phyloP scores from a whole-genome alignment of 2,113 vertebrate genomes.

The Thunnus thynnus region DNA sequence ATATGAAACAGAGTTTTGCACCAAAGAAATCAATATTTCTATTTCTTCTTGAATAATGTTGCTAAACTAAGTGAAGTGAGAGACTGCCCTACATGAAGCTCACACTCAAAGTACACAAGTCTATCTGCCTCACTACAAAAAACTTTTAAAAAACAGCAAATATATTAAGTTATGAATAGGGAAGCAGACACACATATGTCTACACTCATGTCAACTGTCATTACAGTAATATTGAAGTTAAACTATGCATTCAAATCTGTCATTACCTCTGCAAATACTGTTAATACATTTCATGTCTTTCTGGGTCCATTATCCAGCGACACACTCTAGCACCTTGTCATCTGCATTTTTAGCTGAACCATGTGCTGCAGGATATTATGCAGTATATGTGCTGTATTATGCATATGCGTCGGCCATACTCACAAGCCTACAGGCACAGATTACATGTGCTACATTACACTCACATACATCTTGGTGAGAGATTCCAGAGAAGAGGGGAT shows the following conservation, averaged over 20 bases:
- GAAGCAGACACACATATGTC: background rate
- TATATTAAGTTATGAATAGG: background rate
- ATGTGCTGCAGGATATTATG: background rate
- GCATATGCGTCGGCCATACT: conserved; percentile 1
- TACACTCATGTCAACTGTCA: background rate
- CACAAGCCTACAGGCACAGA: conserved; percentile 25
- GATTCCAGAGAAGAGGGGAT: conserved; percentile 9
- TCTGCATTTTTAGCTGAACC: conserved; percentile 15
- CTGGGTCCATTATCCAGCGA: conserved; percentile 16
- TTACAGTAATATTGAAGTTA: background rate
- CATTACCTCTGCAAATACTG: background rate
- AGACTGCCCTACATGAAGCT: background rate
- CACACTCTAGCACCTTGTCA: conserved; percentile 5
- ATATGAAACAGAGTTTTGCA: background rate
- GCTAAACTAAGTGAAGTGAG: background rate
- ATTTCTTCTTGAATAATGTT: background rate
- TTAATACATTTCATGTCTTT: conserved; percentile 10
- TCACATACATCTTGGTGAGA: conserved; percentile 7
- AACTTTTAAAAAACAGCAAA: background rate
- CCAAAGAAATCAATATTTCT: background rate
- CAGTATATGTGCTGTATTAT: conserved; percentile 5
- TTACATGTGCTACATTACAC: conserved; percentile 33
- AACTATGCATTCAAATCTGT: background rate
- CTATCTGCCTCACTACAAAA: background rate
- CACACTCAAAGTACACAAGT: background rate